phyloP scores from a whole-genome alignment of 1,140 invertebrate species.

The Lycorma delicatula region DNA sequence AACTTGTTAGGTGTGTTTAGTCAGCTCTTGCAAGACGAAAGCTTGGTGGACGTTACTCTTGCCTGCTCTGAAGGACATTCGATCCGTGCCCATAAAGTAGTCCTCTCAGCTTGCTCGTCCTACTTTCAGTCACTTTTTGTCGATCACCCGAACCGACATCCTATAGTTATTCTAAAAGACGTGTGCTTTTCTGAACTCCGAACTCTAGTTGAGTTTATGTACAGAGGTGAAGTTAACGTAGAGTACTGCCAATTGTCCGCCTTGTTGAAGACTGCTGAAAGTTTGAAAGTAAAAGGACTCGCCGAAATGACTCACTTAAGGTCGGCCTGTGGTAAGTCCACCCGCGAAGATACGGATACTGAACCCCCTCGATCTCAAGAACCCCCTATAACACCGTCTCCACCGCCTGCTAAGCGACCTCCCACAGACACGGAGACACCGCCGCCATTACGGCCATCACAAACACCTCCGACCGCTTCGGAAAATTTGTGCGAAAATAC shows the following conservation, averaged over 20 bases:
- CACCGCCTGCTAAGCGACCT: constrained; percentile 11
- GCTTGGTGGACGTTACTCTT: constrained; percentile 90
- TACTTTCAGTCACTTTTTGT: constrained; percentile 88
- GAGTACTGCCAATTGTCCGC: constrained; percentile 85
- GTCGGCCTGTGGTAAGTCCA: constrained; percentile 34
- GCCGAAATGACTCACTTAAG: constrained; percentile 83
- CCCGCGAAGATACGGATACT: constrained; percentile 34
- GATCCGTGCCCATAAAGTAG: constrained; percentile 90
- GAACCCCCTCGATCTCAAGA: constrained; percentile 14
- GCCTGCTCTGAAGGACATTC: constrained; percentile 88
- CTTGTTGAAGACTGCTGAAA: constrained; percentile 86
- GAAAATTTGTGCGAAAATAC: constrained; percentile 26
- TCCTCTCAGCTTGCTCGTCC: constrained; percentile 87
- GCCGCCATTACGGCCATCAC: constrained; percentile 25
- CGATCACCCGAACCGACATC: constrained; percentile 81
- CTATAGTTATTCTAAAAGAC: constrained; percentile 90
- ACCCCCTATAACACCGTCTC: constrained; percentile 22
- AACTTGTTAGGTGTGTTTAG: constrained; percentile 90
- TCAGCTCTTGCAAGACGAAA: constrained; percentile 87
- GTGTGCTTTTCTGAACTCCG: constrained; percentile 80
- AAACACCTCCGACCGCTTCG: constrained; percentile 40
- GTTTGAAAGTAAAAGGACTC: constrained; percentile 82
- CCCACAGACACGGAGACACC: constrained; percentile 12
- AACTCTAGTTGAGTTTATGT: constrained; percentile 92
- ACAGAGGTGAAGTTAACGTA: constrained; percentile 90